A percentile compares a stretch with the other conserved stretches of the same genome.
Evolutionary conservation across 2,888 invertebrate genomes (phyloP).

Genomic region (Eupithecia centaureata): DNA sequence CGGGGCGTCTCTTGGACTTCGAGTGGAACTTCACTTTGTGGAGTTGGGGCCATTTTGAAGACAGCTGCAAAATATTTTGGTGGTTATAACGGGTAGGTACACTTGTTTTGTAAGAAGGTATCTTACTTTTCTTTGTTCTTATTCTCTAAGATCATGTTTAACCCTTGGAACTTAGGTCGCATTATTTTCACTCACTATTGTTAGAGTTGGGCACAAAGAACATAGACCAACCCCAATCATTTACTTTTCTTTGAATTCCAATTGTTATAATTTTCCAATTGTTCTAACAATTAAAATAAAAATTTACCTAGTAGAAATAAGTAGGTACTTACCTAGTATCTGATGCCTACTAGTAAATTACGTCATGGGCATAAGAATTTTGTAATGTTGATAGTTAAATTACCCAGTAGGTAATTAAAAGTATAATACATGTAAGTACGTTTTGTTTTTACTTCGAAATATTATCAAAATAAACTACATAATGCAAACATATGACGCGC

Average conservation of each 20-base stretch:
- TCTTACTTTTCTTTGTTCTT: background rate
- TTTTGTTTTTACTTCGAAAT: constrained; percentile 2
- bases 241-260: too few relatives aligned
- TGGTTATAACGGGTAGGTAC: background rate
- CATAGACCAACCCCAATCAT: too few relatives aligned
- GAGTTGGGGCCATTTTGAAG: constrained; percentile 22
- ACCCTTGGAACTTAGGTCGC: background rate
- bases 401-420: too few relatives aligned
- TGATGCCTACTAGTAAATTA: too few relatives aligned
- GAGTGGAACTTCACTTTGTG: constrained; percentile 16
- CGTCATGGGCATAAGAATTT: too few relatives aligned
- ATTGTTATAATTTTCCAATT: too few relatives aligned
- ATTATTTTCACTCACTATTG: background rate
- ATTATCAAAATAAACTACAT: background rate
- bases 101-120: background rate
- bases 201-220: background rate
- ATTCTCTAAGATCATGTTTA: background rate
- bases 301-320: too few relatives aligned
- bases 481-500: background rate
- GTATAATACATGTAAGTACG: too few relatives aligned
- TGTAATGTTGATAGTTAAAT: background rate
- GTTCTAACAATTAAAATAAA: too few relatives aligned
- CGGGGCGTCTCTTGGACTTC: constrained; percentile 4
- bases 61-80: constrained; percentile 4
- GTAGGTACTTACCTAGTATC: too few relatives aligned